Conservation (phyloP, 2,797 vertebrate genomes). For the Sebastes nivosus region DNA sequence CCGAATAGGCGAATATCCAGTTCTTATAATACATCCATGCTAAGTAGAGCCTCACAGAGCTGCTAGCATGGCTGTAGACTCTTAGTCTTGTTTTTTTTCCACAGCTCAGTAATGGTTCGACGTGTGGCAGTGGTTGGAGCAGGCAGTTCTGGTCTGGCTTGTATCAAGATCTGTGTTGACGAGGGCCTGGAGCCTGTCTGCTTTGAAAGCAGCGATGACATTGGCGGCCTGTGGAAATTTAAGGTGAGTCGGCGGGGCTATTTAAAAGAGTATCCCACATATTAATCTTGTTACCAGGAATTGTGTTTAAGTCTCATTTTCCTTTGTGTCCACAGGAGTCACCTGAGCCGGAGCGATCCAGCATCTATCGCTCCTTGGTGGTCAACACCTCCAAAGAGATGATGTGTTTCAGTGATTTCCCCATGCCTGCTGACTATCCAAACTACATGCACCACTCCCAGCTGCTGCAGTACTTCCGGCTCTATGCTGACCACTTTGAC, state of each 20-base stretch:
- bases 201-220: constrained; percentile 88
- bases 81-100: neutral
- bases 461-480: constrained; percentile 86
- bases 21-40: neutral
- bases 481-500: constrained; percentile 86
- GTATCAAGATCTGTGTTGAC: constrained; percentile 88
- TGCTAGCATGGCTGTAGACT: neutral
- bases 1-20: neutral
- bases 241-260: constrained; percentile 80
- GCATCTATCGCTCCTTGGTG: constrained; percentile 88
- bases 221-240: constrained; percentile 91
- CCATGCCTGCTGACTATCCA: constrained; percentile 87
- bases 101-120: constrained; percentile 60
- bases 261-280: neutral
- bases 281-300: neutral
- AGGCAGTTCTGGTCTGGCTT: constrained; percentile 84
- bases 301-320: neutral
- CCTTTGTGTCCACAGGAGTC: constrained; percentile 75
- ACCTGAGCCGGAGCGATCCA: constrained; percentile 79
- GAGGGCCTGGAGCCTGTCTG: constrained; percentile 88
- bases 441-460: constrained; percentile 90
- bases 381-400: constrained; percentile 95
- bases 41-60: neutral
- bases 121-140: constrained; percentile 87
- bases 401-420: constrained; percentile 95